phyloP scores from a whole-genome alignment of 2,113 vertebrate species.

The Vombatus ursinus region DNA sequence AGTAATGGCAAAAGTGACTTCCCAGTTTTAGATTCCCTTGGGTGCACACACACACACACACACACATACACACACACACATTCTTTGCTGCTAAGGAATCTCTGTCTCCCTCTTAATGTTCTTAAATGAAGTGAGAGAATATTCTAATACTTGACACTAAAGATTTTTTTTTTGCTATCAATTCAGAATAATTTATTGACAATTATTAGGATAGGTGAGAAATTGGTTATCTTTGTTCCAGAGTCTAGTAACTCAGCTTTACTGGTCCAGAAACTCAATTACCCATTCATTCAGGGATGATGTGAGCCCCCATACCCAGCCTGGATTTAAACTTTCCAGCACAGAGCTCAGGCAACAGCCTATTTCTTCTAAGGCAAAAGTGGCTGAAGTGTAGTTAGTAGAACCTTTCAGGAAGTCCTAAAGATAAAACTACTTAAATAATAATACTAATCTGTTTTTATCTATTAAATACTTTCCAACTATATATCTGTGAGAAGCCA shows the following conservation, averaged over 20 bases:
- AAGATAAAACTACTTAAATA: not conserved
- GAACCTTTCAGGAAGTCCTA: not conserved
- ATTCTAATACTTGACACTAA: not conserved
- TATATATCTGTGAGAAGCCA: not conserved
- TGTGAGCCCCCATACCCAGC: not conserved
- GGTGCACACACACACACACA: no score
- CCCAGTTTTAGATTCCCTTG: not conserved
- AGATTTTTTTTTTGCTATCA: not conserved
- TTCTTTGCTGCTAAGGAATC: not conserved
- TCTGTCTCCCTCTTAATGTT: not conserved
- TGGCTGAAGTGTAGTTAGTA: not conserved
- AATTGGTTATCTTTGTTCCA: not conserved
- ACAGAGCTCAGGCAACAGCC: not conserved
- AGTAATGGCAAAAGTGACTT: no score
- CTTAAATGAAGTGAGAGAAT: not conserved
- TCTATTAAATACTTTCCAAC: not conserved
- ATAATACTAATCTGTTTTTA: not conserved
- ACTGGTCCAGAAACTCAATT: not conserved
- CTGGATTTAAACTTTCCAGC: not conserved
- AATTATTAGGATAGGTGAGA: not conserved
- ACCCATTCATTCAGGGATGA: not conserved
- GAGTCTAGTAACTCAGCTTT: not conserved
- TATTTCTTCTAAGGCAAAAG: not conserved
- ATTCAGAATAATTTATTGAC: not conserved
- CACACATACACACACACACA: not conserved